Conservation (phyloP, 2,797 vertebrate species). For the Pseudomugil gertrudae region DNA sequence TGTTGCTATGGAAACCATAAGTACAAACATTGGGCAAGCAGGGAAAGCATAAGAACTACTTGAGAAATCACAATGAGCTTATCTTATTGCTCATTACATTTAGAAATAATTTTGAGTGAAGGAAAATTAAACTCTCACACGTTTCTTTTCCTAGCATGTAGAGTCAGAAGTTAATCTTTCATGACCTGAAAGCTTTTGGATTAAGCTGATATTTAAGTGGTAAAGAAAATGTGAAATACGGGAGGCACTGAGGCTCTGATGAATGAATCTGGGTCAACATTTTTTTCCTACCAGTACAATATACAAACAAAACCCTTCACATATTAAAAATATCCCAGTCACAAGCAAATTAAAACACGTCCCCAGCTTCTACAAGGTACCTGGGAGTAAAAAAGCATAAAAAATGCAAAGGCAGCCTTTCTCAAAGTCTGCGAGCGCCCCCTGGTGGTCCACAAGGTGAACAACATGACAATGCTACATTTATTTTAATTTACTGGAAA, state of each 20-base stretch:
- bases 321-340: slow-evolving; percentile 35
- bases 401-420: no score
- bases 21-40: not conserved
- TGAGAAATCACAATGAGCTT: slow-evolving; percentile 6
- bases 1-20: slow-evolving; percentile 4
- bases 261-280: slow-evolving; percentile 49
- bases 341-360: slow-evolving; percentile 14
- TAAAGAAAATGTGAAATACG: slow-evolving; percentile 54
- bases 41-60: not conserved
- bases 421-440: no score
- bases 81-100: slow-evolving; percentile 4
- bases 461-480: no score
- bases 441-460: no score
- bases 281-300: not conserved
- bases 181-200: slow-evolving; percentile 50
- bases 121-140: slow-evolving; percentile 10
- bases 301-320: slow-evolving; percentile 11
- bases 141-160: slow-evolving; percentile 40
- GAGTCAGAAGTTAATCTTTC: slow-evolving; percentile 36
- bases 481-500: no score
- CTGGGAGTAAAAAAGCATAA: no score
- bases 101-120: not conserved
- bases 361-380: not conserved
- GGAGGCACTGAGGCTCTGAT: slow-evolving; percentile 25
- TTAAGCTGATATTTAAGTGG: slow-evolving; percentile 53